These are phyloP conservation scores for Poeciliopsis infans DNA, from an alignment of 2,797 vertebrate species.

Conservation along the genomic window DNA sequence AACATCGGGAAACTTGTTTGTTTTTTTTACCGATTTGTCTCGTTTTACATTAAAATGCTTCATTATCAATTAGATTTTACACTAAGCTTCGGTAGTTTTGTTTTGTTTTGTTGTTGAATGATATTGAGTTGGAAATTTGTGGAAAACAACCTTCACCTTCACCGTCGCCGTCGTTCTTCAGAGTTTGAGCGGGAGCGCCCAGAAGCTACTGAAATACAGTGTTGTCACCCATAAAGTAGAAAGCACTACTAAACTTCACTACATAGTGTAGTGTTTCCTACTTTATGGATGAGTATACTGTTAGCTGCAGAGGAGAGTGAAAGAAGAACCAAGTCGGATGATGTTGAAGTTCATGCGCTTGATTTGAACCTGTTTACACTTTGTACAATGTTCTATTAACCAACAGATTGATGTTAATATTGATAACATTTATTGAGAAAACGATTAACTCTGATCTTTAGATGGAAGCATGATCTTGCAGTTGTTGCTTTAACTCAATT, in stretches of 20 bases:
- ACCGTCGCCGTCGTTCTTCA: constrained; percentile 10
- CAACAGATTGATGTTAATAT: background rate
- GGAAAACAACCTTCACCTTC: constrained; percentile 9
- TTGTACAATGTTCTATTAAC: background rate
- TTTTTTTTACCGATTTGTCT: background rate
- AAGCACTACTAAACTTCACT: constrained; percentile 98
- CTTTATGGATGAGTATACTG: constrained; percentile 99
- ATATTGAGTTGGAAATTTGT: constrained; percentile 1
- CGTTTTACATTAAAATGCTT: background rate
- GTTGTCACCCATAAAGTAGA: constrained; percentile 99
- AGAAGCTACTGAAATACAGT: constrained; percentile 87
- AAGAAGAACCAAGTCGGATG: constrained; percentile 41
- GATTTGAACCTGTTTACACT: background rate
- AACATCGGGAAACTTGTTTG: background rate
- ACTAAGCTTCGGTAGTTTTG: background rate
- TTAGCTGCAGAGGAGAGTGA: constrained; percentile 86
- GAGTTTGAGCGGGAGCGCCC: constrained; percentile 38
- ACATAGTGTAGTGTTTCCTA: constrained; percentile 99
- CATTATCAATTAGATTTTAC: background rate
- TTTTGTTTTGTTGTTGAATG: background rate
- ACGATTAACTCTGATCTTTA: background rate
- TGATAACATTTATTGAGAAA: background rate
- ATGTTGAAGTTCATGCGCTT: constrained; percentile 7
- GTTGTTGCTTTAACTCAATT: background rate
- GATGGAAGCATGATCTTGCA: constrained; percentile 4